Conservation (phyloP, 2,113 vertebrate species). For the Turnix velox region DNA sequence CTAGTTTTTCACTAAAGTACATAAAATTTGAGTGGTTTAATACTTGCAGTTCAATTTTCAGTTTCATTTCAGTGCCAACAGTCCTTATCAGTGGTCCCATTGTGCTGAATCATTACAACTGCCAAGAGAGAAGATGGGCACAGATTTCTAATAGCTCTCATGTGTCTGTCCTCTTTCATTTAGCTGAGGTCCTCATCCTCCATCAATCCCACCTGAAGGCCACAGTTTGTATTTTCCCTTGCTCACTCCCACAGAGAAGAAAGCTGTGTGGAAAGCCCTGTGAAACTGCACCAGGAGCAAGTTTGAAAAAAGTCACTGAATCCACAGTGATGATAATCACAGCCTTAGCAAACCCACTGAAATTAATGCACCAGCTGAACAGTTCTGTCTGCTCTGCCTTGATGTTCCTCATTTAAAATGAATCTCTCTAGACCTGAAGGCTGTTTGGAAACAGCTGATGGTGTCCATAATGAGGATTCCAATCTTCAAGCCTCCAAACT, state of each 20-base stretch:
- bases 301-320: conserved; percentile 3
- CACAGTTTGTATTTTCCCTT: not conserved
- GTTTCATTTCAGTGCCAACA: not conserved
- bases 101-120: not conserved
- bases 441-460: conserved; percentile 63
- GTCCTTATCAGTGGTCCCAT: not conserved
- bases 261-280: not conserved
- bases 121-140: not conserved
- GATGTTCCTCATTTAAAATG: conserved; percentile 54
- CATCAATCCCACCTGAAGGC: not conserved
- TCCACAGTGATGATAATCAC: not conserved
- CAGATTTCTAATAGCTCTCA: not conserved
- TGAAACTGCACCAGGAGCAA: not conserved
- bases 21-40: not conserved
- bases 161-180: accelerated
- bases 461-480: conserved; percentile 51
- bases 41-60: not conserved
- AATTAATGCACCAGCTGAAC: conserved; percentile 57
- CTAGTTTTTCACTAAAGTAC: not conserved
- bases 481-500: conserved; percentile 56
- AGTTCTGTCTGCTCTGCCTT: conserved; percentile 12
- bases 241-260: not conserved
- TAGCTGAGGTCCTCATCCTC: not conserved
- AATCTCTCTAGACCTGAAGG: conserved; percentile 58
- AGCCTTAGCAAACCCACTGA: conserved; percentile 31